These are phyloP conservation scores for Hypotaenidia okinawae DNA, from an alignment of 2,797 vertebrate genomes.

Conservation along the genomic window DNA sequence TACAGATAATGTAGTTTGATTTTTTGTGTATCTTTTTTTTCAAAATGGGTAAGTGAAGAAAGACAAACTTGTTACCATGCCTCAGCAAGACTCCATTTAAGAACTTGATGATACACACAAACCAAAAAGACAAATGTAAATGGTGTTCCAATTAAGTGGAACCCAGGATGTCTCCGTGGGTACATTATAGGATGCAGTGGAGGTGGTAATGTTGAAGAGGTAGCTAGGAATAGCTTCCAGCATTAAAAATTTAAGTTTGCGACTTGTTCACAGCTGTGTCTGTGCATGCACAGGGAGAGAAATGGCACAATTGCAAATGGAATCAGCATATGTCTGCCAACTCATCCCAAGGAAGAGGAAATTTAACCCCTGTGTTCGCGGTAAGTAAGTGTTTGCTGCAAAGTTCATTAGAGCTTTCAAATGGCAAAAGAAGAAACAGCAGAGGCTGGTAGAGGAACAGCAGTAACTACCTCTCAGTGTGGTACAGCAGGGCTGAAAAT, in stretches of 20 bases:
- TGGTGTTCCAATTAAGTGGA: constrained; percentile 44
- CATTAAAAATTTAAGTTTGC: constrained; percentile 66
- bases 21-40: not conserved
- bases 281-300: constrained; percentile 19
- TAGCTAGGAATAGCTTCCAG: constrained; percentile 40
- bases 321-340: not conserved
- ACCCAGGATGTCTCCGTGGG: not conserved
- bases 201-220: constrained; percentile 24
- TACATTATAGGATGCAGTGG: constrained; percentile 14
- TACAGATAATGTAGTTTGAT: not conserved
- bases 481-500: not conserved
- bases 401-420: not conserved
- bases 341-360: not conserved
- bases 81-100: constrained; percentile 25
- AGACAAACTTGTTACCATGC: not conserved
- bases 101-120: not conserved
- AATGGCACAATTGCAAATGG: constrained; percentile 8
- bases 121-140: constrained; percentile 12
- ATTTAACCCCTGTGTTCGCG: not conserved
- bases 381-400: not conserved
- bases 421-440: not conserved
- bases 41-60: not conserved
- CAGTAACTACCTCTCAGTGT: not conserved
- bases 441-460: not conserved
- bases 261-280: constrained; percentile 17